Evolutionary conservation across 2,888 invertebrate species (phyloP).

Genomic region (Encarsia formosa): DNA sequence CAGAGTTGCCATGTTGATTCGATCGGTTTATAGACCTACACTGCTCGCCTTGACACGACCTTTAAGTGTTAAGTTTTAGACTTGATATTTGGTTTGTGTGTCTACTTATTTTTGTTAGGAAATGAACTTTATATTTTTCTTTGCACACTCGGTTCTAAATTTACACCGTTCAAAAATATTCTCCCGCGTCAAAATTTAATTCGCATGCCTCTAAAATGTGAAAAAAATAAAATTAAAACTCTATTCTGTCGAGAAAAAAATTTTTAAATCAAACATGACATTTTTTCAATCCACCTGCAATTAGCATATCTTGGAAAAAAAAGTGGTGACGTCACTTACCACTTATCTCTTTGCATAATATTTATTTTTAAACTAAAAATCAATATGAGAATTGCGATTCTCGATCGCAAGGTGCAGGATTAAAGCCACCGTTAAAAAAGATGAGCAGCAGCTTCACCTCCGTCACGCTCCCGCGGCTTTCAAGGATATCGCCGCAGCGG

Average conservation of each 20-base stretch:
- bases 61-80: neutral
- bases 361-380: neutral
- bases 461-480: constrained; percentile 44
- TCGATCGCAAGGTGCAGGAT: neutral
- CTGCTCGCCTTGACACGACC: constrained; percentile 16
- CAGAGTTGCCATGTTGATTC: neutral
- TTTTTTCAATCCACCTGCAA: neutral
- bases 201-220: neutral
- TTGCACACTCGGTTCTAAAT: neutral
- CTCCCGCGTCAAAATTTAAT: neutral
- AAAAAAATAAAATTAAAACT: neutral
- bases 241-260: neutral
- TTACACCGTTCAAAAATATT: neutral
- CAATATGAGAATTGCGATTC: neutral
- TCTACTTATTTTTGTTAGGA: neutral
- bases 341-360: neutral
- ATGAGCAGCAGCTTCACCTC: constrained; percentile 18
- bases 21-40: neutral
- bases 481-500: constrained; percentile 45
- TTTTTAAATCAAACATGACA: neutral
- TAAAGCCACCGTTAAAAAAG: constrained; percentile 19
- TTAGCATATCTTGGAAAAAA: no score
- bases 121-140: neutral
- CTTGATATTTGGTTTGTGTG: constrained; percentile 4
- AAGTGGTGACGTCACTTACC: neutral